Base-by-base conservation (phyloP, 1,140 invertebrate genomes). In the Popillia japonica region DNA sequence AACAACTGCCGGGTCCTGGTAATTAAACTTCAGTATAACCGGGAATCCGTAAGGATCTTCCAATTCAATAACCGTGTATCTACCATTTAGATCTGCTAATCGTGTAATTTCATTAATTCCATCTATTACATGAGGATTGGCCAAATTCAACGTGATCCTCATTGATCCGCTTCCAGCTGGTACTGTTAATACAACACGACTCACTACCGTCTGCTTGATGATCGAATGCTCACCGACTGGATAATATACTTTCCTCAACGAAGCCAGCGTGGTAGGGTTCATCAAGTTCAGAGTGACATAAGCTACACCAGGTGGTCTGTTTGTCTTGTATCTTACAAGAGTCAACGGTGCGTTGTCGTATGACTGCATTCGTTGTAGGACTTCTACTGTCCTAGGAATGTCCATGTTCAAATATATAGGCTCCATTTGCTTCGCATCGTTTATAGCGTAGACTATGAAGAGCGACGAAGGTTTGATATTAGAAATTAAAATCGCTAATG, bases 21-120 rank as follows among this genome's bases (percentile, higher is more conserved):
- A 34, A n/a, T 68, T 11, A 4, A 68, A 68, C 61, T 23, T 68
- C 2, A 68, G 27, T 27, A 68, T 34, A 8, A 68, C 0, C 7
- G 61, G 61, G 61, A 68, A 68, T 22, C 61, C 61, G 61, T 27
- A 68, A 1, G 20, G 4, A 27, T 68, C 61, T 22, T 68, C 61
- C 61, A 68, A 11, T 27, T 68, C 61, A 7, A 68, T 14, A 27
- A 11, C 27, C 2, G 22, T 23, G 6, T 6, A 2, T 9, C 0
- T 27, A 11, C 20, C 20, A 11, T 68, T 10, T 8, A 22, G 20
- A 9, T 23, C 6, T 9, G 61, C 14, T 9, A 14, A 8, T 7
- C 6, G 10, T 22, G 61, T 68, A 14, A 68, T 68, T 9, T 27
- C 20, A 3, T 23, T 7, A 8, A 68, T 68, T 9, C 4, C 22